These are phyloP conservation scores for Lasioglossum villosulum DNA, from an alignment of 2,888 invertebrate species.

Conservation along the genomic window DNA sequence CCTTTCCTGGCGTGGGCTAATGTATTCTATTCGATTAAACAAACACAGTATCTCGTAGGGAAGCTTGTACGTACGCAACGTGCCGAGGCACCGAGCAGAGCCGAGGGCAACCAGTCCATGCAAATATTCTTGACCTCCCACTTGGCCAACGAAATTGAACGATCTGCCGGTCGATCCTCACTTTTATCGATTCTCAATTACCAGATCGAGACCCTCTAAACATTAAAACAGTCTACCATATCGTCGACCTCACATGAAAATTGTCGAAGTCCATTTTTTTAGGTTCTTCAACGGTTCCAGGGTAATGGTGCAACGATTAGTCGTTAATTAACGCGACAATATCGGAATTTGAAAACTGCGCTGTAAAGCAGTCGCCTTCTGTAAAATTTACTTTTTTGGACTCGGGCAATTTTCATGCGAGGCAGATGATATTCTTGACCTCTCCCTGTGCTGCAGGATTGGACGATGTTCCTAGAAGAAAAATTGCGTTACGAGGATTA, in stretches of 20 bases:
- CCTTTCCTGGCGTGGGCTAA: constrained; percentile 76
- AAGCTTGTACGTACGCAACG: constrained; percentile 63
- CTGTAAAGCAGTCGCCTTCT: too few relatives aligned
- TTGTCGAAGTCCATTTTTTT: too few relatives aligned
- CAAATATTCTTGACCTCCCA: constrained; percentile 73
- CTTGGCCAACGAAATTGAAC: constrained; percentile 67
- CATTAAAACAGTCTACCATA: background rate
- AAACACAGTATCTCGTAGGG: constrained; percentile 74
- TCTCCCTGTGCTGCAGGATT: too few relatives aligned
- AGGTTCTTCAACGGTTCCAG: too few relatives aligned
- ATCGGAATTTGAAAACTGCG: too few relatives aligned
- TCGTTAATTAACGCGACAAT: too few relatives aligned
- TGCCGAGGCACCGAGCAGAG: constrained; percentile 49
- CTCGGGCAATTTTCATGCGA: too few relatives aligned
- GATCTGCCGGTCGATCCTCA: constrained; percentile 65
- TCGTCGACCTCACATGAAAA: too few relatives aligned
- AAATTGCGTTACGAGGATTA: background rate
- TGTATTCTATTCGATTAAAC: constrained; percentile 80
- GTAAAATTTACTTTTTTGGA: too few relatives aligned
- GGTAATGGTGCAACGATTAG: too few relatives aligned
- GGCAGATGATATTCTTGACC: too few relatives aligned
- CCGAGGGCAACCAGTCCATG: constrained; percentile 49
- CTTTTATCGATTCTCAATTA: constrained; percentile 36
- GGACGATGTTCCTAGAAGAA: background rate
- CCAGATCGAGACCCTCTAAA: background rate